These are phyloP conservation scores for Ispidina lecontei DNA, from an alignment of 2,797 vertebrate genomes.

Conservation along the genomic window DNA sequence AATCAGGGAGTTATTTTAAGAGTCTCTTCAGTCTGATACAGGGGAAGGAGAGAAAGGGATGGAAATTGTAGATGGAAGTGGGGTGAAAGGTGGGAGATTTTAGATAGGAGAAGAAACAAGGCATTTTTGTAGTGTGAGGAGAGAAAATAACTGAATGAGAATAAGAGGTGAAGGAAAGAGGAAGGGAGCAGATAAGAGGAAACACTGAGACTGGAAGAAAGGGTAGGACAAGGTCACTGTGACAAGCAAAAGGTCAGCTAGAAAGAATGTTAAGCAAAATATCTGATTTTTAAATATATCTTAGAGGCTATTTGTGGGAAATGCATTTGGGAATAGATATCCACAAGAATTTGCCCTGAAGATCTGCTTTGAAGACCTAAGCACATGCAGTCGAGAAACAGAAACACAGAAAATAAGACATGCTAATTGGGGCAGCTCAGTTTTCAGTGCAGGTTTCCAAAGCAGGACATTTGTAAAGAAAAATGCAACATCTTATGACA, in stretches of 20 bases:
- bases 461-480: neutral
- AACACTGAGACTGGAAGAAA: neutral
- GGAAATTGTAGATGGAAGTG: neutral
- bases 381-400: conserved; percentile 20
- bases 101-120: neutral
- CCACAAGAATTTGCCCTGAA: conserved; percentile 67
- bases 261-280: conserved; percentile 61
- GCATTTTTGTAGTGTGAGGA: neutral
- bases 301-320: conserved; percentile 51
- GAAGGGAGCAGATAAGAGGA: conserved; percentile 16
- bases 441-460: conserved; percentile 26
- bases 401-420: neutral
- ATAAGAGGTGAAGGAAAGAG: conserved; percentile 7
- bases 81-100: neutral
- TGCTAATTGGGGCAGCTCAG: conserved; percentile 16
- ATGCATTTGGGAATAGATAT: conserved; percentile 51
- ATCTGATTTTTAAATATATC: conserved; percentile 53
- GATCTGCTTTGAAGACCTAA: conserved; percentile 60
- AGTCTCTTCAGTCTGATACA: neutral
- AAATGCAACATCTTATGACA: neutral
- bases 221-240: conserved; percentile 21
- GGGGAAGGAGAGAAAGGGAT: neutral
- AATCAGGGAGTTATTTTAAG: neutral
- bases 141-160: neutral
- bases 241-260: conserved; percentile 7